Evolutionary conservation across 2,113 vertebrate genomes (phyloP).

Genomic region (Pleuronectes platessa): DNA sequence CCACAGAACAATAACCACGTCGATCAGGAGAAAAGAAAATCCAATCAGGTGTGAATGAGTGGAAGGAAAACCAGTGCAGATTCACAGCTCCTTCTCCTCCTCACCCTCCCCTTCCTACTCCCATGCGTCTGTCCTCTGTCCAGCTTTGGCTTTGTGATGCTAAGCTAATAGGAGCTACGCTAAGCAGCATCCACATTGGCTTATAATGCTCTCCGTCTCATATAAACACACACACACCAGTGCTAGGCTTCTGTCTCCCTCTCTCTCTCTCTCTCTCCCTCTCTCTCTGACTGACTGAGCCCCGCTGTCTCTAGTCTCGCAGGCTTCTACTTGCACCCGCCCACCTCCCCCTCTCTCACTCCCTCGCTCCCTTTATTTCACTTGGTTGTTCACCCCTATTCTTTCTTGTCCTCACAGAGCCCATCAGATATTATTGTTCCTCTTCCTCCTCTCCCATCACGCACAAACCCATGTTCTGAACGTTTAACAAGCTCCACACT

Average conservation of each 20-base stretch:
- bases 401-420: conserved; percentile 59
- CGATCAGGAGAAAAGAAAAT: conserved; percentile 57
- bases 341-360: conserved; percentile 72
- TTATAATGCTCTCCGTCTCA: conserved; percentile 72
- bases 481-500: conserved; percentile 78
- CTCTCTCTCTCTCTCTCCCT: conserved; percentile 48
- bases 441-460: conserved; percentile 35
- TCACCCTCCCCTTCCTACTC: conserved; percentile 77
- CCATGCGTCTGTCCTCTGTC: conserved; percentile 73
- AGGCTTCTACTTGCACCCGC: conserved; percentile 84
- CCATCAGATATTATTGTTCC: neutral
- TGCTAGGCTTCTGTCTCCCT: conserved; percentile 56
- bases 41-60: conserved; percentile 72
- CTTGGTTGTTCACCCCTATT: conserved; percentile 60
- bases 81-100: conserved; percentile 59
- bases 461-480: conserved; percentile 73
- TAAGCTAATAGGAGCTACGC: conserved; percentile 85
- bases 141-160: conserved; percentile 82
- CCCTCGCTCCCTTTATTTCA: conserved; percentile 61
- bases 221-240: conserved; percentile 69
- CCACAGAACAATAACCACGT: conserved; percentile 50
- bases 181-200: conserved; percentile 74
- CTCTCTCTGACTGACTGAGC: conserved; percentile 68
- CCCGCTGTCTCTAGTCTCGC: conserved; percentile 79
- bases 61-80: conserved; percentile 48